These are phyloP conservation scores for Sarcophaga peregrina DNA, from an alignment of 1,140 invertebrate species.

Conservation along the genomic window DNA sequence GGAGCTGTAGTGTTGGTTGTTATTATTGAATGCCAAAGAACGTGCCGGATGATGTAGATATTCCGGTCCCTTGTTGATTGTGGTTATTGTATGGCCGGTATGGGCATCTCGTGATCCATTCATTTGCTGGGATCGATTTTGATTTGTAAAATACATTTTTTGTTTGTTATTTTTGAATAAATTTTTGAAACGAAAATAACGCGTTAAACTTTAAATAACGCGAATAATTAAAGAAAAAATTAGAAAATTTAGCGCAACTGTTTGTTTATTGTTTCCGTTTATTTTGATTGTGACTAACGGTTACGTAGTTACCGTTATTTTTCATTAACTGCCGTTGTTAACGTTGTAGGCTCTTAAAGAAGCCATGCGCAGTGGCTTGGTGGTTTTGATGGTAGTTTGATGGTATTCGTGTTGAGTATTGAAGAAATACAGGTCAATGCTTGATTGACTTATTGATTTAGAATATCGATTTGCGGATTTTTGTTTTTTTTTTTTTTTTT, in stretches of 20 bases:
- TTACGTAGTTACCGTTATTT: neutral
- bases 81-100: no score
- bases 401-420: no score
- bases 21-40: neutral
- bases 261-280: neutral
- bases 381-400: neutral
- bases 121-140: neutral
- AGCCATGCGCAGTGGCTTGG: conserved; percentile 32
- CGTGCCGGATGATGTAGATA: neutral
- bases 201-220: no score
- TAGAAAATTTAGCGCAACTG: neutral
- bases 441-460: conserved; percentile 25
- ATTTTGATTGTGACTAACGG: conserved; percentile 11
- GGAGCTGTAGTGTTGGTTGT: conserved; percentile 41
- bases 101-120: neutral
- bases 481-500: no score
- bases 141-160: neutral
- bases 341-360: conserved; percentile 30
- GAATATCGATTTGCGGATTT: neutral
- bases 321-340: conserved; percentile 25
- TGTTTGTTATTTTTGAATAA: neutral
- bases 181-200: neutral
- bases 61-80: neutral
- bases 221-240: neutral
- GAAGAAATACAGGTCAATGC: conserved; percentile 12